These are phyloP conservation scores for human DNA, from an alignment of 2,113 vertebrate genomes.

Conservation along the genomic window GRCh38 chr2:75296001-75296500, in stretches of 20 bases:
- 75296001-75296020: background rate
- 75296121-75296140: background rate
- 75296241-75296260: background rate
- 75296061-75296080: background rate
- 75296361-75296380: background rate
- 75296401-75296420: background rate
- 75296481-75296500: background rate
- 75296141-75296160: background rate
- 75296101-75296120: background rate
- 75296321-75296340: background rate
- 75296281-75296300: background rate
- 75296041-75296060: background rate
- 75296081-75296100: background rate
- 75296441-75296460: background rate
- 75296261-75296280: background rate
- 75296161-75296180: background rate
- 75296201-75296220: background rate
- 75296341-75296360: background rate
- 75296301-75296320: background rate
- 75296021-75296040: background rate
- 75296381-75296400: background rate
- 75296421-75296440: background rate
- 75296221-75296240: background rate
- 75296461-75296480: background rate
- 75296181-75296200: background rate